Percentiles rank a stretch among this genome's conserved stretches.
These are phyloP conservation scores for Rhagoletis zephyria DNA, from an alignment of 1,140 invertebrate species.

Conservation along the genomic window DNA sequence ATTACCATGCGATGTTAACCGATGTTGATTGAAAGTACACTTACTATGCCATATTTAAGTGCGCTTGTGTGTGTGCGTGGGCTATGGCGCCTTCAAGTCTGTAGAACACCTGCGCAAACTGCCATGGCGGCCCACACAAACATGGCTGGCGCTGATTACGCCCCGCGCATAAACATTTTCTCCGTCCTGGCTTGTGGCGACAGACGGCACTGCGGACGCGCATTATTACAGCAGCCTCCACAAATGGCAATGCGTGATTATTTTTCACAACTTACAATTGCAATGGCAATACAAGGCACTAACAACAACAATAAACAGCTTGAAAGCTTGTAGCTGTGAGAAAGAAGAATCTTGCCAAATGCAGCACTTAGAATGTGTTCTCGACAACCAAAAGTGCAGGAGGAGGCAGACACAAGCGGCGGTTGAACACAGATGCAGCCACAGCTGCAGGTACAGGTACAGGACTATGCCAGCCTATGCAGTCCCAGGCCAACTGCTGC, in stretches of 20 bases:
- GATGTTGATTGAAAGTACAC: neutral
- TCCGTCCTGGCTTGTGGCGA: neutral
- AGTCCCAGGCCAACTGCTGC: slow-evolving; percentile 5
- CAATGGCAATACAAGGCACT: neutral
- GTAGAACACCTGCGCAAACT: slow-evolving; percentile 52
- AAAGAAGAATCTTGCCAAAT: neutral
- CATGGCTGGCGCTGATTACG: slow-evolving; percentile 30
- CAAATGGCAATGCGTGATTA: slow-evolving; percentile 47
- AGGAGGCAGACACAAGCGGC: neutral
- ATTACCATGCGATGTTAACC: neutral
- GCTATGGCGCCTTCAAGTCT: slow-evolving; percentile 30
- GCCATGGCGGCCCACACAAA: slow-evolving; percentile 31
- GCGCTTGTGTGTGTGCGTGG: neutral
- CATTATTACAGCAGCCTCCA: slow-evolving; percentile 9
- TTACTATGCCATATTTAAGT: neutral
- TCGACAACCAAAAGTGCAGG: neutral
- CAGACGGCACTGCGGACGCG: neutral
- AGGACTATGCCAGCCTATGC: neutral
- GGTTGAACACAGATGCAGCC: neutral
- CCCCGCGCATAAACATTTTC: neutral
- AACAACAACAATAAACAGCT: too few relatives aligned
- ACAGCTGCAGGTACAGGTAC: neutral
- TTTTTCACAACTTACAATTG: slow-evolving; percentile 20
- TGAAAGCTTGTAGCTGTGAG: neutral
- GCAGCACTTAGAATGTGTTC: neutral